These are phyloP conservation scores for Brachypteracias leptosomus DNA, from an alignment of 2,113 vertebrate species.

Conservation along the genomic window DNA sequence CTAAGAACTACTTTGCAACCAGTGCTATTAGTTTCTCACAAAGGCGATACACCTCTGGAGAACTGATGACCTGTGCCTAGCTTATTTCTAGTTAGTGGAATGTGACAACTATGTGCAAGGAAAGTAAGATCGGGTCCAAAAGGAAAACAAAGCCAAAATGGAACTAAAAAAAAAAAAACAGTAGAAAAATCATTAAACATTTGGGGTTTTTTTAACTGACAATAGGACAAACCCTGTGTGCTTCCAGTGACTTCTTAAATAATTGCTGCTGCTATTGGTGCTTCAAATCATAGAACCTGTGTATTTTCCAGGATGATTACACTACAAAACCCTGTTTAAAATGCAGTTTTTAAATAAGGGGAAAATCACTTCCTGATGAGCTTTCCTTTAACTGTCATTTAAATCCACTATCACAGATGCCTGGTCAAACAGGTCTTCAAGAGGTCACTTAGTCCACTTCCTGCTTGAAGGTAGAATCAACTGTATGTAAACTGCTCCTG, in stretches of 20 bases:
- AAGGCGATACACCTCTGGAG: not conserved
- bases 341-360: not conserved
- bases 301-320: not conserved
- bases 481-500: not conserved
- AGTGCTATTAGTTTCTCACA: not conserved
- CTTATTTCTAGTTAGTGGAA: not conserved
- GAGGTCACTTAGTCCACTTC: not conserved
- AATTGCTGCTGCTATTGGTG: not conserved
- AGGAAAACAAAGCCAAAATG: not conserved
- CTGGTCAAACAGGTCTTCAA: not conserved
- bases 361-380: not conserved
- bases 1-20: not conserved
- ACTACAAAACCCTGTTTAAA: not conserved
- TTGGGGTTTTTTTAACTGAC: not conserved
- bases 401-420: not conserved
- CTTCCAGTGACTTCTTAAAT: not conserved
- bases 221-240: not conserved
- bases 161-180: accelerated
- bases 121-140: not conserved
- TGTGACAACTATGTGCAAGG: not conserved
- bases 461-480: not conserved
- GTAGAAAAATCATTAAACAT: not conserved
- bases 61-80: not conserved
- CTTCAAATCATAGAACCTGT: not conserved
- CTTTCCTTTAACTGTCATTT: not conserved